Base-by-base conservation (phyloP, 53 echinoderm and acorn worm genomes). In the Antedon mediterranea region DNA sequence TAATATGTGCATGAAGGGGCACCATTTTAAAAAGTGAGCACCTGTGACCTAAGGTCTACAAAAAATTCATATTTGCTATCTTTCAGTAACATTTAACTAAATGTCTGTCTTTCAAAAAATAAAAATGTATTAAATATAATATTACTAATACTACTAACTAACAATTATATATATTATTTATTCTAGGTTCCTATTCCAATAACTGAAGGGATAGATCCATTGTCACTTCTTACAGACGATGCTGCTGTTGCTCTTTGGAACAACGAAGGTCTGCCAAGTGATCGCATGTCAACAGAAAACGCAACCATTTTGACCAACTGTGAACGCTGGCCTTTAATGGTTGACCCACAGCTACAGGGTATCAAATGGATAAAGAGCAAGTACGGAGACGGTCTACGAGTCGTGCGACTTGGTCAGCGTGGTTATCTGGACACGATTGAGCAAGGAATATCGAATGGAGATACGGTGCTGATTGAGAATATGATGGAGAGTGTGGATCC, bases 291-390 rank as follows among this genome's bases (percentile, higher is more conserved):
- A 42, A 92, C 97, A 0, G 97, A 95, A 82, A 95, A 95, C 43
- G 97, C 97, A 78, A 95, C 97, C 84, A 92, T 95, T 72, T 87
- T 95, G 79, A 84, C 86, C 74, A 95, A 88, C 92, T 95, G 97
- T 57, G 92, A 95, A 74, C 97, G 97, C 43, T 95, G 97, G 97
- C 97, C 97, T 0, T 90, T 95, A 74, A 95, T 95, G 97, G 95
- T 95, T 43, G 97, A 95, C 79, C 97, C 97, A 0, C 97, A 95
- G 81, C 97, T 95, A 0, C 97, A 95, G 79, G 97, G 97, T 3
- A 79, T 95, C 80, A 95, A 95, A 83, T 95, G 97, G 97, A 95
- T 95, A 92, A 95, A 92, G 89, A 89, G 80, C 77, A 95, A 95
- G 78, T 95, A 95, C 71, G 92, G 89, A 1, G 97, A 95, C 18